These are phyloP conservation scores for Heliothis subflexa DNA, from an alignment of 1,140 invertebrate species.

Conservation along the genomic window DNA sequence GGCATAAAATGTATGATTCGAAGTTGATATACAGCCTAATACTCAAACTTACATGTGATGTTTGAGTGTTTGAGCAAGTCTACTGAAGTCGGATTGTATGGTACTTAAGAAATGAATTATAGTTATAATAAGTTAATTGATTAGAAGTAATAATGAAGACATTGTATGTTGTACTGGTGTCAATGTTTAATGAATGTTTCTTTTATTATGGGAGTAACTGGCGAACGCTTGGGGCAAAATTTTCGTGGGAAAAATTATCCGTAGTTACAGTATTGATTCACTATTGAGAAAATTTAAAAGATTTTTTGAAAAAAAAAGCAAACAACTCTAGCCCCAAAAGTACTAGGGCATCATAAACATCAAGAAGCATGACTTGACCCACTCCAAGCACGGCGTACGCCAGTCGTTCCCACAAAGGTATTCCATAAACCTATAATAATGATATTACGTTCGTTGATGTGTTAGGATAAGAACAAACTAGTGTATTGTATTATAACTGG, in stretches of 20 bases:
- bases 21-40: background rate
- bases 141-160: conserved; percentile 64
- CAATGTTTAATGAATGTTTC: conserved; percentile 59
- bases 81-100: background rate
- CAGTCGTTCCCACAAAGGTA: conserved; percentile 32
- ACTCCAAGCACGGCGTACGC: background rate
- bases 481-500: conserved; percentile 51
- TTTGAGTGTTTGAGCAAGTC: background rate
- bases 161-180: conserved; percentile 67
- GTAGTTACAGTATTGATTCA: no score
- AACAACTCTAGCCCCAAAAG: no score
- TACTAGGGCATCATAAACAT: no score
- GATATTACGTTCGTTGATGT: conserved; percentile 60
- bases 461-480: conserved; percentile 61
- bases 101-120: conserved; percentile 21
- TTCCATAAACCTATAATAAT: conserved; percentile 44
- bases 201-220: conserved; percentile 55
- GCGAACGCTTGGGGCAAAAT: background rate
- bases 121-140: conserved; percentile 28
- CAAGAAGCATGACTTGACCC: no score
- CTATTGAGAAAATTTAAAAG: no score
- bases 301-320: no score
- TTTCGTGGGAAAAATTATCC: no score
- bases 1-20: conserved; percentile 27
- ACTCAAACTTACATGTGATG: no score